A percentile compares a stretch with the other conserved stretches of the same genome.
Conservation (phyloP, 2,888 invertebrate genomes). For the Dryadula phaetusa region DNA sequence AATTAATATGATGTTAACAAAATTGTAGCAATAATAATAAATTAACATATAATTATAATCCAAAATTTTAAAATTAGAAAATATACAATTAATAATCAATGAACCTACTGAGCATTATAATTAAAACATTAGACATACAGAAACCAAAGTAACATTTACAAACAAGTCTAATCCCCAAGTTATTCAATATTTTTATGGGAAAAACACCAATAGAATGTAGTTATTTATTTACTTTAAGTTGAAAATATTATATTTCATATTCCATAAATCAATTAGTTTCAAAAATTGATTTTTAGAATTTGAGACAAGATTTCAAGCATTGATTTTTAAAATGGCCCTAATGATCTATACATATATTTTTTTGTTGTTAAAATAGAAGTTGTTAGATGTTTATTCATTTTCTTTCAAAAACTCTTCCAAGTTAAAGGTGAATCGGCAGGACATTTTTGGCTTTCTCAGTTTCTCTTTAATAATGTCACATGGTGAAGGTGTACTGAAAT, state of each 20-base stretch:
- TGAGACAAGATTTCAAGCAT: not conserved
- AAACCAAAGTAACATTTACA: not conserved
- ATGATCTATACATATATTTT: not conserved
- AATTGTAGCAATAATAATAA: too few species aligned
- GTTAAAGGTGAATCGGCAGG: constrained; percentile 41
- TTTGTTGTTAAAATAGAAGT: not conserved
- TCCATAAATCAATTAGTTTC: not conserved
- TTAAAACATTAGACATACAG: not conserved
- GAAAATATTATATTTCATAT: not conserved
- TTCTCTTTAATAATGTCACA: constrained; percentile 68
- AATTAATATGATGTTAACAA: too few species aligned
- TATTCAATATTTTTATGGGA: not conserved
- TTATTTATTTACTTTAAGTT: not conserved
- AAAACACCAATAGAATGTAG: not conserved
- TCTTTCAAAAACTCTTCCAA: constrained; percentile 12
- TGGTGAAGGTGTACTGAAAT: constrained; percentile 68
- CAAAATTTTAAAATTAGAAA: not conserved
- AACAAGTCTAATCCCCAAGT: not conserved
- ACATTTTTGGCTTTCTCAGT: constrained; percentile 53
- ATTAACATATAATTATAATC: not conserved
- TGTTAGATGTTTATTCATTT: not conserved
- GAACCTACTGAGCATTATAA: not conserved
- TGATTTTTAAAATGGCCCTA: not conserved
- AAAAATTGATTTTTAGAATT: not conserved
- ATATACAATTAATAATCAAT: not conserved